These are phyloP conservation scores for Eulemur rubriventer DNA, from an alignment of 2,797 vertebrate species.

Conservation along the genomic window DNA sequence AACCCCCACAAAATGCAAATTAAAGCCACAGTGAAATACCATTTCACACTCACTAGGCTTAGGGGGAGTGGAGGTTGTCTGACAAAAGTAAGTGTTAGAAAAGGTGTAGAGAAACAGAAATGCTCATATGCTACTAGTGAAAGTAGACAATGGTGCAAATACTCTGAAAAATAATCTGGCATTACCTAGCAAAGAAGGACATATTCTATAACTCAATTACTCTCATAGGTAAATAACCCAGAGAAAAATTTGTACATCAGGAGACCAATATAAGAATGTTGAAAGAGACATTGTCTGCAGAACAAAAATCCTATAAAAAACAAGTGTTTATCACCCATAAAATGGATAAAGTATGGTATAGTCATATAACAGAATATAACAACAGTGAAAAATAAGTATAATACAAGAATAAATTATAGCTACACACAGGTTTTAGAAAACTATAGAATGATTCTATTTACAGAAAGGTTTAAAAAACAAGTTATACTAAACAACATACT, in stretches of 20 bases:
- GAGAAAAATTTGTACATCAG: background rate
- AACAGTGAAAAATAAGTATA: background rate
- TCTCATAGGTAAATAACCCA: background rate
- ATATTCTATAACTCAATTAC: background rate
- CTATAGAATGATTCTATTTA: background rate
- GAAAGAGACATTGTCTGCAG: background rate
- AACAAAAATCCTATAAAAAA: background rate
- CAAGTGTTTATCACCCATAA: background rate
- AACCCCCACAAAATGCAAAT: background rate
- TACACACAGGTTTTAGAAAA: background rate
- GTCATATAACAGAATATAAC: background rate
- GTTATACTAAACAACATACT: background rate
- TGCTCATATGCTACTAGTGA: background rate
- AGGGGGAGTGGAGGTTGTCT: background rate
- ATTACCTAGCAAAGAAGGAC: background rate
- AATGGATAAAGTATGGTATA: background rate
- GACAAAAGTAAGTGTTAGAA: background rate
- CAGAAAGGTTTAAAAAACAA: background rate
- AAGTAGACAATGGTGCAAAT: background rate
- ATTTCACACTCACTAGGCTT: background rate
- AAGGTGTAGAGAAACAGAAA: background rate
- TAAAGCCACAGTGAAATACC: background rate
- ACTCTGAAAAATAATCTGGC: background rate
- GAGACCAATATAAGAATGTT: background rate
- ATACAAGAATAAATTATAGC: background rate